Evolutionary conservation across 2,888 invertebrate species (phyloP).

Genomic region (Furcula furcula): DNA sequence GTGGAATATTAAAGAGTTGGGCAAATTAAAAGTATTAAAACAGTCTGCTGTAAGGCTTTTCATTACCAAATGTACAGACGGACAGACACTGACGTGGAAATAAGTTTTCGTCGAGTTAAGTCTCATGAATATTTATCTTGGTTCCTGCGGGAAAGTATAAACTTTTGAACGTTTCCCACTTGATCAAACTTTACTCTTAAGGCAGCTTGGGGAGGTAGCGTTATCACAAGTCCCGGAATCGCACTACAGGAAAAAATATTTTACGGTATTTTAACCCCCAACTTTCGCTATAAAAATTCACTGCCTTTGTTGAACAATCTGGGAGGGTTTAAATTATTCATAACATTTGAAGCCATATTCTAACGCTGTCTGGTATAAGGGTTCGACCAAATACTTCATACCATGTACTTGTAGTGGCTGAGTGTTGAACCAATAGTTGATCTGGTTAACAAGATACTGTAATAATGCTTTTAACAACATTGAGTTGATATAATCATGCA

Average conservation of each 20-base stretch:
- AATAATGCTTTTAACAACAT: too few species aligned
- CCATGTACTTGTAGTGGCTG: too few species aligned
- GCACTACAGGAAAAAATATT: constrained; percentile 33
- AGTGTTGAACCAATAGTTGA: too few species aligned
- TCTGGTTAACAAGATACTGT: too few species aligned
- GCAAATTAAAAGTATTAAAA: constrained; percentile 59
- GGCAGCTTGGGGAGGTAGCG: constrained; percentile 39
- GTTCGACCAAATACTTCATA: too few species aligned
- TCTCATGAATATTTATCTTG: constrained; percentile 79
- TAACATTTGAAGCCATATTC: background rate
- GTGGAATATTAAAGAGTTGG: constrained; percentile 45
- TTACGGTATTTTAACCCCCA: constrained; percentile 8
- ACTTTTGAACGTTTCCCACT: constrained; percentile 75
- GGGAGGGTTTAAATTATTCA: background rate
- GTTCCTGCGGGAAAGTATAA: constrained; percentile 64
- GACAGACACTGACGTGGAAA: constrained; percentile 73
- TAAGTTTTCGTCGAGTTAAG: constrained; percentile 72
- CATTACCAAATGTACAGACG: constrained; percentile 73
- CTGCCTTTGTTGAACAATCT: constrained; percentile 5
- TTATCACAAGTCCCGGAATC: constrained; percentile 43
- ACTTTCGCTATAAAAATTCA: constrained; percentile 4
- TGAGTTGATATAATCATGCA: too few species aligned
- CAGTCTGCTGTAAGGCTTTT: constrained; percentile 63
- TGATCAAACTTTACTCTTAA: constrained; percentile 76
- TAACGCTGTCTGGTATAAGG: too few species aligned